Percentiles rank a stretch among this genome's conserved stretches.
These are phyloP conservation scores for Machaerirhynchus nigripectus DNA, from an alignment of 2,113 vertebrate species.

Conservation along the genomic window DNA sequence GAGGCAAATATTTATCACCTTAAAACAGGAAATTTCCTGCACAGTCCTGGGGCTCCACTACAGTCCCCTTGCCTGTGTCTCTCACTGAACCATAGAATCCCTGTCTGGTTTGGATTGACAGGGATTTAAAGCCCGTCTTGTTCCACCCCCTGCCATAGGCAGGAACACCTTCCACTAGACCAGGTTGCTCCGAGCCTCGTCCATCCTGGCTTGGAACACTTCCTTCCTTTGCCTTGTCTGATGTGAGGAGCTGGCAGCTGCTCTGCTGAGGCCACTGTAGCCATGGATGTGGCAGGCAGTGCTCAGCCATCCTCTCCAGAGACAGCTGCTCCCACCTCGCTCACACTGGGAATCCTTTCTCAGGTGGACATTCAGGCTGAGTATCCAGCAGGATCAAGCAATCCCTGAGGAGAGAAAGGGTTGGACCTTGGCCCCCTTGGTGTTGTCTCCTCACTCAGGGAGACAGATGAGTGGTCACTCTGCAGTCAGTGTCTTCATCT, in stretches of 20 bases:
- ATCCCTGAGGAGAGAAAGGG: neutral
- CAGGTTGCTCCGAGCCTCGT: neutral
- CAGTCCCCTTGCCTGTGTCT: neutral
- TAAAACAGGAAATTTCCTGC: neutral
- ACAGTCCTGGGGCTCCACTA: neutral
- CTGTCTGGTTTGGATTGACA: neutral
- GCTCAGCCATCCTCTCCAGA: neutral
- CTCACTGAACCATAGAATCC: neutral
- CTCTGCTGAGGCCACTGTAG: neutral
- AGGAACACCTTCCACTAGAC: neutral
- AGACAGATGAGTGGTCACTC: fast-evolving
- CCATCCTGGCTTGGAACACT: neutral
- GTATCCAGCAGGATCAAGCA: neutral
- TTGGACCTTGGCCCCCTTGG: neutral
- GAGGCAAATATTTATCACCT: neutral
- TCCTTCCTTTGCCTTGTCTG: neutral
- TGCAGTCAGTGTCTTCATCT: neutral
- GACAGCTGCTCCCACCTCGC: neutral
- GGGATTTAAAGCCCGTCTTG: neutral
- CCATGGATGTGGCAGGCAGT: neutral
- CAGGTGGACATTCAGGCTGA: neutral
- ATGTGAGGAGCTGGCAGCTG: neutral
- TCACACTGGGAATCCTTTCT: neutral
- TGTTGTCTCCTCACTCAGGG: neutral
- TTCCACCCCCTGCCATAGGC: neutral